phyloP scores from a whole-genome alignment of 2,113 vertebrate genomes.

The Sphaerodactylus townsendi region DNA sequence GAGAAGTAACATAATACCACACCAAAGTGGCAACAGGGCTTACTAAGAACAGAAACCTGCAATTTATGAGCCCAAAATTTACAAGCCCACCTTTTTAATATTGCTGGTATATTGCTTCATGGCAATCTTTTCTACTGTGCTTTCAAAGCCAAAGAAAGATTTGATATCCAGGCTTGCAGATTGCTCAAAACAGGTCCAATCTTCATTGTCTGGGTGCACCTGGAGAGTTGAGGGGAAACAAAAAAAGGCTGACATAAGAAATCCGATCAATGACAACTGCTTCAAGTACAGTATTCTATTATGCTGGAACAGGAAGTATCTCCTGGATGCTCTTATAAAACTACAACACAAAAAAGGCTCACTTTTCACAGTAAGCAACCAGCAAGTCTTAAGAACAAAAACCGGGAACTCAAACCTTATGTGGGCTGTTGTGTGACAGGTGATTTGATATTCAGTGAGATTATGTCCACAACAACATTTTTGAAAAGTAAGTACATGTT shows the following conservation, averaged over 20 bases:
- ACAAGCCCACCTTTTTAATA: slow-evolving; percentile 89
- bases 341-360: neutral
- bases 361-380: neutral
- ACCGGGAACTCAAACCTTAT: neutral
- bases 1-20: neutral
- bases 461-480: slow-evolving; percentile 20
- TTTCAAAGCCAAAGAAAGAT: slow-evolving; percentile 98
- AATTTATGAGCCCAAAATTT: slow-evolving; percentile 50
- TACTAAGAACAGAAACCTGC: neutral
- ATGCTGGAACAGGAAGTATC: neutral
- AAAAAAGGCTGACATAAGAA: neutral
- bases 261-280: neutral
- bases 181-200: slow-evolving; percentile 98
- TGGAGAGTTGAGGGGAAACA: slow-evolving; percentile 50
- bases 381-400: neutral
- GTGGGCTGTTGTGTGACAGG: slow-evolving; percentile 34
- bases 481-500: neutral
- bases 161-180: slow-evolving; percentile 95
- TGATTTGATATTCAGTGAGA: slow-evolving; percentile 20
- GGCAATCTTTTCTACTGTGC: slow-evolving; percentile 93
- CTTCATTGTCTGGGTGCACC: slow-evolving; percentile 97
- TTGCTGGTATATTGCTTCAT: slow-evolving; percentile 96
- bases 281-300: neutral
- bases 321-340: neutral
- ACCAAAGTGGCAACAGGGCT: slow-evolving; percentile 27